A percentile compares a stretch with the other conserved stretches of the same genome.
phyloP scores from a whole-genome alignment of 2,797 vertebrate species.

The Neosalanx taihuensis region DNA sequence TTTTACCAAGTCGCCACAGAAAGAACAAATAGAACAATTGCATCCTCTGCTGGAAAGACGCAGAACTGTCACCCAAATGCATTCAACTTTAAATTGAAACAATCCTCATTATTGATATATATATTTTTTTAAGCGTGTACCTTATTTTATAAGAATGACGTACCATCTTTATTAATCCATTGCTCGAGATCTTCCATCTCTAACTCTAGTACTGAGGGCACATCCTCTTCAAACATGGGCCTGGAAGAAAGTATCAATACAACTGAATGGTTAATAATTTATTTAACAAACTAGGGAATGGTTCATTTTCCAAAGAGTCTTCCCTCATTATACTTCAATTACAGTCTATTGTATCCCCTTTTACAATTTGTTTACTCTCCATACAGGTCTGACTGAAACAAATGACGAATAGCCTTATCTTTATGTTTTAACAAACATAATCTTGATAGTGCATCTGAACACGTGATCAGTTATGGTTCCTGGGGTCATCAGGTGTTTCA shows the following conservation, averaged over 20 bases:
- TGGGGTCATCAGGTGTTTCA: too few species aligned
- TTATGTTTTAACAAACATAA: too few species aligned
- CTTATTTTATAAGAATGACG: slow-evolving; percentile 8
- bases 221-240: slow-evolving; percentile 98
- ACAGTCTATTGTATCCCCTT: too few species aligned
- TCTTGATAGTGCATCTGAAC: too few species aligned
- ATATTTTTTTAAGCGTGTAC: too few species aligned
- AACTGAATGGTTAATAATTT: too few species aligned
- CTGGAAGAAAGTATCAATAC: slow-evolving; percentile 57
- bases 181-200: slow-evolving; percentile 97
- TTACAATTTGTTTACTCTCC: too few species aligned
- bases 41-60: slow-evolving; percentile 58
- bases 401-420: too few species aligned
- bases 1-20: neutral
- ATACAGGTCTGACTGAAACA: too few species aligned
- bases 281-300: neutral
- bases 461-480: too few species aligned
- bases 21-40: slow-evolving; percentile 26
- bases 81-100: neutral
- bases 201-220: slow-evolving; percentile 94
- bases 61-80: neutral
- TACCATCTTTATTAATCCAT: slow-evolving; percentile 91
- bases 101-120: too few species aligned
- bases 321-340: neutral
- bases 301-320: neutral